Evolutionary conservation across 2,797 vertebrate genomes (phyloP), one percentile per base, ranked within the genome.

Genomic region (Cirrhinus mrigala): DNA sequence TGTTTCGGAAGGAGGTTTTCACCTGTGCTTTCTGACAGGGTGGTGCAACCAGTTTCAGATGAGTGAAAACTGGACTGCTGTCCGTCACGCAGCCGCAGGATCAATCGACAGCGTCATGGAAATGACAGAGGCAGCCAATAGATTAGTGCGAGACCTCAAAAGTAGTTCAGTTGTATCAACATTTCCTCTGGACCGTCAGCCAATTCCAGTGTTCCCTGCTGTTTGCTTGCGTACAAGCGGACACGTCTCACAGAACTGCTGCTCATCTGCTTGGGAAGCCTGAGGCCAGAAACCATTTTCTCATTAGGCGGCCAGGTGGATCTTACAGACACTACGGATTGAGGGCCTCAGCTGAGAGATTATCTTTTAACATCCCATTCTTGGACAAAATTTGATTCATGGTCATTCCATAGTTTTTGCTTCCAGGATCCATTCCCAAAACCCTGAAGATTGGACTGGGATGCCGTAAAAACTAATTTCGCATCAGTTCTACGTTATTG

Each of bases 81-180:
- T 75, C 69, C n/a, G 33, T 68, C 78, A 46, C 66, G 16, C 77
- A 83, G 81, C 87, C 88, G 71, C 84, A 76, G 50, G 86, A 91
- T 90, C 87, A 87, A 89, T 91, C 29, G 88, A 88, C 90, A 87
- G 93, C 93, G 93, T 95, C 93, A 96, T 94, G 93, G 94, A 95
- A 96, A 95, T 91, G 91, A 91, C 88, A 82, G 62, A 87, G 78
- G 40, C 73, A 88, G 74, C 85, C 81, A 83, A 80, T 88, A 70
- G 87, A 80, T 89, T 82, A 78, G 76, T 89, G 75, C 66, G 84
- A 56, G 83, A 64, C 58, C 77, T 84, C 88, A 83, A 87, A 87
- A 85, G n/a, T 80, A 76, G 86, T 87, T 79, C 68, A 44, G 44
- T 76, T 66, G 66, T 82, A 73, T 83, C 82, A 50, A 84, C 40